phyloP scores from a whole-genome alignment of 1,140 invertebrate species.

The Gryon sp. region DNA sequence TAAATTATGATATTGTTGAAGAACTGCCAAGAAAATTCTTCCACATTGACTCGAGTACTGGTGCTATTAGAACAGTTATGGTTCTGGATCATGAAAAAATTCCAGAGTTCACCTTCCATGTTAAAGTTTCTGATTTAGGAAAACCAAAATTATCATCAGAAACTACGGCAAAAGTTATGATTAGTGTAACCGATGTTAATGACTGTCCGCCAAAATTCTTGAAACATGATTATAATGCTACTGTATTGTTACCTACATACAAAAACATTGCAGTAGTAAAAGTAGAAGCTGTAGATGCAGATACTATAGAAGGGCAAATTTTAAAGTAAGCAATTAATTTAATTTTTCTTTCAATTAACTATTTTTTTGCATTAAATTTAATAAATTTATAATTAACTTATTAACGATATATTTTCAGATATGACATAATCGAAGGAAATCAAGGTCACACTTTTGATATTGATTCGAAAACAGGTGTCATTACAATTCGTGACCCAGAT shows the following conservation, averaged over 20 bases:
- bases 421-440: constrained; percentile 92
- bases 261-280: constrained; percentile 85
- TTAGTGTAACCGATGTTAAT: constrained; percentile 91
- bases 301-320: constrained; percentile 82
- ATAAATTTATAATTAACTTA: neutral
- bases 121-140: constrained; percentile 92
- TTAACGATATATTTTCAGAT: constrained; percentile 73
- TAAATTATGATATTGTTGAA: constrained; percentile 92
- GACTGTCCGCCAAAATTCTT: constrained; percentile 90
- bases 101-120: constrained; percentile 86
- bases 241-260: constrained; percentile 89
- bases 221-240: constrained; percentile 86
- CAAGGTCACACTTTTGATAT: constrained; percentile 88
- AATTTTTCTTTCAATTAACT: neutral
- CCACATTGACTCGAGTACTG: constrained; percentile 92
- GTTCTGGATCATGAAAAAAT: constrained; percentile 90
- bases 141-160: constrained; percentile 89
- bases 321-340: constrained; percentile 78
- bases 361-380: neutral
- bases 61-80: constrained; percentile 89
- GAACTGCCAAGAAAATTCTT: constrained; percentile 86
- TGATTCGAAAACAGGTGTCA: constrained; percentile 85
- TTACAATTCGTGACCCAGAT: constrained; percentile 84
- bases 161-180: constrained; percentile 85
- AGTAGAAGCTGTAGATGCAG: constrained; percentile 87